Evolutionary conservation across 2,888 invertebrate genomes (phyloP).

Genomic region (Pterostichus niger): DNA sequence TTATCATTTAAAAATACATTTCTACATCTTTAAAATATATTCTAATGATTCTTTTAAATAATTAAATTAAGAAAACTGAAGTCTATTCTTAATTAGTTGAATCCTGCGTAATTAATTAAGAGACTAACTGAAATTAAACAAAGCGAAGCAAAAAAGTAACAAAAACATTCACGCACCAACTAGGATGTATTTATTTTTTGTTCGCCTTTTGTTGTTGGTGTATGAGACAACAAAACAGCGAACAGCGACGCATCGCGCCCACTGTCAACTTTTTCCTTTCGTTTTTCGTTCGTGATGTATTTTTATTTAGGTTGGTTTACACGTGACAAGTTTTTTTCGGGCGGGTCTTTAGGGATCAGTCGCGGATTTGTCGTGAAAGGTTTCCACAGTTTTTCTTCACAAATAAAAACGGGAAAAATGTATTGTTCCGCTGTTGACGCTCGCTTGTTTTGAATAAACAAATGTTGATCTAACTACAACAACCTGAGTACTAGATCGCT

Average conservation of each 20-base stretch:
- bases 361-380: constrained; percentile 57
- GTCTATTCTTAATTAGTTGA: constrained; percentile 10
- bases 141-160: constrained; percentile 1
- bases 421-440: constrained; percentile 39
- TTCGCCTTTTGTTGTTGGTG: constrained; percentile 20
- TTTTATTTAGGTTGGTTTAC: constrained; percentile 58
- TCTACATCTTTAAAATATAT: background rate
- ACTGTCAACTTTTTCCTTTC: constrained; percentile 51
- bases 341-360: constrained; percentile 54
- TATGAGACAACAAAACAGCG: constrained; percentile 39
- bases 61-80: background rate
- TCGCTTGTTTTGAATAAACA: constrained; percentile 11
- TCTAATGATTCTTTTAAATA: no score
- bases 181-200: constrained; percentile 34
- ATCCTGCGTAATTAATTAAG: constrained; percentile 30
- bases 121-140: constrained; percentile 20
- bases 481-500: background rate
- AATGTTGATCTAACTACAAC: constrained; percentile 13
- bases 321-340: constrained; percentile 57
- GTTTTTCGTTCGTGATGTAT: constrained; percentile 56
- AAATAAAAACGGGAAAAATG: constrained; percentile 48
- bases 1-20: background rate
- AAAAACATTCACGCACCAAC: constrained; percentile 19
- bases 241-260: constrained; percentile 49
- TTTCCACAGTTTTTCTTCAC: constrained; percentile 45